Percentiles rank a stretch among this genome's conserved stretches.
Evolutionary conservation across 1,140 invertebrate genomes (phyloP).

Genomic region (Lineus longissimus): DNA sequence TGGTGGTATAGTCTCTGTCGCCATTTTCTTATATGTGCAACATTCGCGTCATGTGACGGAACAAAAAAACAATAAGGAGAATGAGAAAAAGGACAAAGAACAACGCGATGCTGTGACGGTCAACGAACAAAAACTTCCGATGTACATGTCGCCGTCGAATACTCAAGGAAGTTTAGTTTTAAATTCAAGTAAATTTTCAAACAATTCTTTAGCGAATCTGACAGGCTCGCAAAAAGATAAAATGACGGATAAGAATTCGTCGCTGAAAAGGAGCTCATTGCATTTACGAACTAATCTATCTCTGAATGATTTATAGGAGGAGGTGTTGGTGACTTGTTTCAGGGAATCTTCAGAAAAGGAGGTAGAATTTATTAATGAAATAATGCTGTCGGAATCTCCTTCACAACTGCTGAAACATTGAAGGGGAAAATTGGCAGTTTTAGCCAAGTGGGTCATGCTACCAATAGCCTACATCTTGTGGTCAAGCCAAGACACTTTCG

Average conservation of each 20-base stretch:
- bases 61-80: conserved; percentile 1
- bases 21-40: conserved; percentile 27
- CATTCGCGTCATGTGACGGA: conserved; percentile 11
- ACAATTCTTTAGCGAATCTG: not conserved
- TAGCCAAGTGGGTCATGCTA: too few species aligned
- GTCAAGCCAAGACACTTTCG: too few species aligned
- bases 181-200: not conserved
- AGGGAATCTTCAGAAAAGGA: too few species aligned
- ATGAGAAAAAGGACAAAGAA: not conserved
- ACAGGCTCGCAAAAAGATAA: conserved; percentile 4
- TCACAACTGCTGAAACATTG: too few species aligned
- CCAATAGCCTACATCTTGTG: too few species aligned
- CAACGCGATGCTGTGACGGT: not conserved
- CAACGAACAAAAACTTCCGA: too few species aligned
- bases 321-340: too few species aligned
- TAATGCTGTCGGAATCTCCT: too few species aligned
- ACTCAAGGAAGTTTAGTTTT: not conserved
- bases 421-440: too few species aligned
- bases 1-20: conserved; percentile 27
- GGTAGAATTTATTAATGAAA: too few species aligned
- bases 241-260: not conserved
- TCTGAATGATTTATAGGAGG: not conserved
- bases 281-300: conserved; percentile 2
- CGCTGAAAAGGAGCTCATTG: not conserved
- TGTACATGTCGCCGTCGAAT: not conserved